Evolutionary conservation across 53 echinoderm and acorn worm genomes (phyloP), one percentile per base, ranked within the genome.

Genomic region (Apostichopus leukothele): DNA sequence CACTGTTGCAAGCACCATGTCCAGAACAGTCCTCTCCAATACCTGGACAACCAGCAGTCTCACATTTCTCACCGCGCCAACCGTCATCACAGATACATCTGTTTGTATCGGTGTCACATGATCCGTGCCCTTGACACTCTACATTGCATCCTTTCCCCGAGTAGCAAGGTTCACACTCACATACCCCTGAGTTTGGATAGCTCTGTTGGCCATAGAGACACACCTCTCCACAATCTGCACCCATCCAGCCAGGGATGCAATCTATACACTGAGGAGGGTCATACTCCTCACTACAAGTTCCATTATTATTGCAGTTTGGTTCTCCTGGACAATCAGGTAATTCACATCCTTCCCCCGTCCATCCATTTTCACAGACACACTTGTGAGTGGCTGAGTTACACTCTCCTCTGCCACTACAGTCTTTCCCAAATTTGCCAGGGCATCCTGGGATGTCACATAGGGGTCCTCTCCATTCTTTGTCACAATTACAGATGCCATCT

Each of bases 321-420:
- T 89, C 76, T 18, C 96, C 96, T 22, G 96, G 96, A 53, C 96
- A 96, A 77, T 96, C 96, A n/a, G 94, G 94, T 12, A 92, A 63
- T 60, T 94, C 94, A 90, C 96, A 96, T 51, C 93, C 96, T 75
- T 94, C 92, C 73, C 96, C 96, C 22, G 91, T 96, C 94, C 94
- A 96, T 4, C 96, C 96, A 78, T 90, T 90, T 52, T 75, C 74
- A 52, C 96, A 96, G 6, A 86, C 91, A 55, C 96, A 96, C n/a
- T 79, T 78, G 63, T 96, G 96, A 19, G 93, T 93, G 26, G 91
- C 96, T 74, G 87, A 88, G 88, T 96, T 96, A 75, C 96, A 96
- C 55, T 96, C 92, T 7, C 96, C 96, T 83, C 89, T 90, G n/a
- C 92, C 94, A 66, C 92, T 94, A 63, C 96, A 96, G 51, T 93